Evolutionary conservation across 2,113 vertebrate species (phyloP).

Genomic region (Suricata suricatta): DNA sequence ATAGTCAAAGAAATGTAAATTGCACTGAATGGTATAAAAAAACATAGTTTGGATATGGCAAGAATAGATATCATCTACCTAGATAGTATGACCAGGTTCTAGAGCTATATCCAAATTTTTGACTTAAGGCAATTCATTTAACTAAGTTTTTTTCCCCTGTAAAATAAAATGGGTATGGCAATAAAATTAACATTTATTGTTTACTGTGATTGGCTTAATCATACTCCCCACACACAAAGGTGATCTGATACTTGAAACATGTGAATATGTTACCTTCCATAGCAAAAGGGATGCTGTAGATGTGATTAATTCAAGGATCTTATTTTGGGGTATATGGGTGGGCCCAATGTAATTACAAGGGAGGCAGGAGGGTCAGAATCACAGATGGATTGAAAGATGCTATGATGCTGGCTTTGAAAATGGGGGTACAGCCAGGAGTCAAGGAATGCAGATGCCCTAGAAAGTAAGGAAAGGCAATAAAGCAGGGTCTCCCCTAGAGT

Average conservation of each 20-base stretch:
- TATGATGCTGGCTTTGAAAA: neutral
- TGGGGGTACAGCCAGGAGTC: neutral
- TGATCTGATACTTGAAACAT: neutral
- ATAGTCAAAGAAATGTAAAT: neutral
- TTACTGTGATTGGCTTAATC: neutral
- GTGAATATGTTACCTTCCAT: neutral
- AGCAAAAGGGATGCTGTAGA: neutral
- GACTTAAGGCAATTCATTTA: neutral
- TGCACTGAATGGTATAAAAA: neutral
- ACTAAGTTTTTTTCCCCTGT: neutral
- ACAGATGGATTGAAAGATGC: neutral
- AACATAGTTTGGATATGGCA: neutral
- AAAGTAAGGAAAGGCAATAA: neutral
- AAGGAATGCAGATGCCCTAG: neutral
- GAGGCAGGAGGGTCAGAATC: neutral
- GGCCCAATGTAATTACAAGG: neutral
- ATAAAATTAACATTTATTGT: neutral
- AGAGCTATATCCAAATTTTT: neutral
- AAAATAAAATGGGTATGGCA: neutral
- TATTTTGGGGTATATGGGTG: neutral
- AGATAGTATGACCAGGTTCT: neutral
- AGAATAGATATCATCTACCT: neutral
- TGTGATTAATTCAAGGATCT: neutral
- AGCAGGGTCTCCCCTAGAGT: neutral
- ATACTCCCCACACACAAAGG: neutral